Conservation (phyloP, 2,797 vertebrate genomes). For the Denticeps clupeoides region DNA sequence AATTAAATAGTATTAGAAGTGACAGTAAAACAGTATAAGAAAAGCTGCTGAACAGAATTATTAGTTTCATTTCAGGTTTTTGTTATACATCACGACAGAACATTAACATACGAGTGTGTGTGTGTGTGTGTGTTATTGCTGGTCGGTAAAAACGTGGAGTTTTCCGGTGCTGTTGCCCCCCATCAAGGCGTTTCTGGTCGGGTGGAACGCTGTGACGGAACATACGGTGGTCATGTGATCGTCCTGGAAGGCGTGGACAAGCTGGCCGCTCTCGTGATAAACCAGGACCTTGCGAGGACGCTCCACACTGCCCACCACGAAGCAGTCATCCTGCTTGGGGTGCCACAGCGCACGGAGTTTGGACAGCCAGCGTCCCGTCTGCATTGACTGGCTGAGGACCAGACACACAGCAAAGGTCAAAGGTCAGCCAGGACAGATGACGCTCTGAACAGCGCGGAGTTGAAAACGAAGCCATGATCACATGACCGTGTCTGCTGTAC, state of each 20-base stretch:
- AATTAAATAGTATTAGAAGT: too few species aligned
- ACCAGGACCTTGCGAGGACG: constrained; percentile 54
- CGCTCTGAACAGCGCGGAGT: too few species aligned
- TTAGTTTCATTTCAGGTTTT: too few species aligned
- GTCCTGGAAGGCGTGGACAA: constrained; percentile 51
- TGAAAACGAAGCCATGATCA: too few species aligned
- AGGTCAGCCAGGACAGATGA: too few species aligned
- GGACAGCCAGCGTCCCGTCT: constrained; percentile 64
- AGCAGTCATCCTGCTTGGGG: constrained; percentile 73
- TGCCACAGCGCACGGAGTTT: constrained; percentile 74
- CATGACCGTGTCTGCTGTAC: too few species aligned
- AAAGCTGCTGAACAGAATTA: too few species aligned
- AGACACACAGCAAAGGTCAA: neutral
- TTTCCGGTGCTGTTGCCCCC: constrained; percentile 71
- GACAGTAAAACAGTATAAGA: too few species aligned
- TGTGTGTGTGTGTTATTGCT: too few species aligned
- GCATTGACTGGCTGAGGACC: constrained; percentile 56
- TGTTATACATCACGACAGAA: too few species aligned
- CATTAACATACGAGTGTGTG: too few species aligned
- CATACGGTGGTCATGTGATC: constrained; percentile 60
- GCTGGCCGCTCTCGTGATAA: constrained; percentile 57
- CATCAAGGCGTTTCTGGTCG: constrained; percentile 56
- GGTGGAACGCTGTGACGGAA: constrained; percentile 67
- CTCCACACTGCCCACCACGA: constrained; percentile 65
- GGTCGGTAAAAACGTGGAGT: constrained; percentile 63